phyloP scores from a whole-genome alignment of 2,797 vertebrate genomes.

The Sphenopsis melanotis region DNA sequence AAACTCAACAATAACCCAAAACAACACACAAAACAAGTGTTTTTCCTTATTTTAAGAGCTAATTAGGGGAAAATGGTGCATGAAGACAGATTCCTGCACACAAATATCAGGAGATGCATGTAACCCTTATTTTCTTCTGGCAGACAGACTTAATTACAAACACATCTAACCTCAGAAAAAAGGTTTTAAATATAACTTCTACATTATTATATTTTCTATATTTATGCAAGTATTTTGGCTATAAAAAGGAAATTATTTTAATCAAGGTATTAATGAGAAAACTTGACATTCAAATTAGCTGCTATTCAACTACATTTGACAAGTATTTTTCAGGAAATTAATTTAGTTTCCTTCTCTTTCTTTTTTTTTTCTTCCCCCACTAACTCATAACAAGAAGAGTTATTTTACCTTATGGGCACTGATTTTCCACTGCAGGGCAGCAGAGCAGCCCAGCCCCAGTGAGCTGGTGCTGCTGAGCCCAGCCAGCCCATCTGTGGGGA shows the following conservation, averaged over 20 bases:
- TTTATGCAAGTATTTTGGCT: neutral
- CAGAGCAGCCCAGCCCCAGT: neutral
- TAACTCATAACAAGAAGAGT: neutral
- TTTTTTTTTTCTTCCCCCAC: accelerated
- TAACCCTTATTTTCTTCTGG: neutral
- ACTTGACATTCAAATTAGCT: neutral
- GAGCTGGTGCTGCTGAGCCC: neutral
- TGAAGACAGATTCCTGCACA: neutral
- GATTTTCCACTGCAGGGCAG: neutral
- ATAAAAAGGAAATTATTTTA: neutral
- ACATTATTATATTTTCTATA: neutral
- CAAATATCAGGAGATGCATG: neutral
- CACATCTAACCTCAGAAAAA: neutral
- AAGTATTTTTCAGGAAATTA: neutral
- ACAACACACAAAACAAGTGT: neutral
- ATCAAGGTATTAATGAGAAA: neutral
- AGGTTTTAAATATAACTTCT: neutral
- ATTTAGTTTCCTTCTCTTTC: neutral
- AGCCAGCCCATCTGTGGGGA: conserved; percentile 7
- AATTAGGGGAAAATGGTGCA: neutral
- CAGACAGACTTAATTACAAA: neutral
- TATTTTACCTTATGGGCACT: neutral
- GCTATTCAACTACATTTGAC: neutral
- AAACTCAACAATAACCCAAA: accelerated
- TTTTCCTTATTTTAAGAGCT: neutral